phyloP scores from a whole-genome alignment of 2,888 invertebrate species.

The Heliconius cydno region DNA sequence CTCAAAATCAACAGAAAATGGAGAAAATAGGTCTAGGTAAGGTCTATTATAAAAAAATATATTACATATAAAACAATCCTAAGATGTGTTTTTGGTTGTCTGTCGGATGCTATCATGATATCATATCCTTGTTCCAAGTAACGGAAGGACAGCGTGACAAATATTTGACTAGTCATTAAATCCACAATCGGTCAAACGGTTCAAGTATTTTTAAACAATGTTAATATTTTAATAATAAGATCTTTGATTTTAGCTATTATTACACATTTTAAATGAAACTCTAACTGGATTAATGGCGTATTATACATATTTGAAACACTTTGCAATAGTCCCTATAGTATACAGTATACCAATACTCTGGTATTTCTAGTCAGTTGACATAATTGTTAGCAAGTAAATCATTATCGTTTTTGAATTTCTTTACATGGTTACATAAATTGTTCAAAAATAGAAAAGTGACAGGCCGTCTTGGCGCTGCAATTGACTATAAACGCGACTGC shows the following conservation, averaged over 20 bases:
- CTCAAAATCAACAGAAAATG: background rate
- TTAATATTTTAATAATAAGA: no score
- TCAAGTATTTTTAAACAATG: background rate
- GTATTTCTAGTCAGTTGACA: no score
- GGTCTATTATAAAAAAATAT: background rate
- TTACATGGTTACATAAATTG: no score
- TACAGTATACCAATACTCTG: no score
- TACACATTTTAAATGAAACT: no score
- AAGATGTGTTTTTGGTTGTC: background rate
- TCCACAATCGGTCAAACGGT: background rate
- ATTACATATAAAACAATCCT: background rate
- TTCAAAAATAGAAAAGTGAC: background rate
- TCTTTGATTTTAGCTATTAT: no score
- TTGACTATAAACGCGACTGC: background rate
- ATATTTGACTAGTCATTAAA: background rate
- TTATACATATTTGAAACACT: no score
- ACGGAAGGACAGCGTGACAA: background rate
- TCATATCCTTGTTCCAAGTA: background rate
- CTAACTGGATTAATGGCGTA: no score
- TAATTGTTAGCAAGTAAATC: no score
- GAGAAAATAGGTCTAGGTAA: background rate
- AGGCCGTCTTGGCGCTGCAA: background rate
- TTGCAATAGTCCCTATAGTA: no score
- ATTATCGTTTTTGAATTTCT: no score
- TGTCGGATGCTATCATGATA: background rate